Conservation (phyloP, 2,113 vertebrate genomes). For the Phalacrocorax brasilianus region DNA sequence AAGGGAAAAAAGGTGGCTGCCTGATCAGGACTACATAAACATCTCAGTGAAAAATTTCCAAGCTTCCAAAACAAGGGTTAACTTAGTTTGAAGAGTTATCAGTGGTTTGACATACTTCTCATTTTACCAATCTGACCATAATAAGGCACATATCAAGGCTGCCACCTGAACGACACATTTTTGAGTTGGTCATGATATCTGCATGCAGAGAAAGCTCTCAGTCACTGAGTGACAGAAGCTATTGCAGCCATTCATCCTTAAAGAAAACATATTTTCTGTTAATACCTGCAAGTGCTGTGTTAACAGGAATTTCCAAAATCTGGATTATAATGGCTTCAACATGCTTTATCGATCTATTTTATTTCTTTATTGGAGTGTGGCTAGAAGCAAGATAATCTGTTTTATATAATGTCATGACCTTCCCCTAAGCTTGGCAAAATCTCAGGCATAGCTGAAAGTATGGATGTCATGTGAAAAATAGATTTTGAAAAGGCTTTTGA, state of each 20-base stretch:
- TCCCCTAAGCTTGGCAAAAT: conserved; percentile 19
- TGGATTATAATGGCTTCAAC: background rate
- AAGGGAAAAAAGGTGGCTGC: background rate
- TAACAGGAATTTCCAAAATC: conserved; percentile 37
- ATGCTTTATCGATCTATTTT: conserved; percentile 9
- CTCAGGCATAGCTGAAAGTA: background rate
- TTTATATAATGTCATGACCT: conserved; percentile 12
- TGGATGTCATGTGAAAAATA: background rate
- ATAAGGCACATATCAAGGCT: background rate
- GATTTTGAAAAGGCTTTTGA: conserved; percentile 29
- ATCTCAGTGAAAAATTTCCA: background rate
- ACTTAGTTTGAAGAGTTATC: background rate
- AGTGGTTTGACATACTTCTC: background rate
- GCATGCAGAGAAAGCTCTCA: background rate
- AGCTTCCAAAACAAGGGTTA: background rate
- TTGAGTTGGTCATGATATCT: background rate
- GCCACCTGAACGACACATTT: background rate
- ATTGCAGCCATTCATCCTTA: conserved; percentile 2
- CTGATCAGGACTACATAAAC: background rate
- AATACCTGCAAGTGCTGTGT: background rate
- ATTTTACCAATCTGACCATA: background rate
- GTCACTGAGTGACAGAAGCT: background rate
- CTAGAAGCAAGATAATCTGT: background rate
- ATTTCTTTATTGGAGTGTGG: background rate
- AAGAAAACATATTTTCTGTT: conserved; percentile 33